These are phyloP conservation scores for Drosophila mettleri DNA, from an alignment of 2,888 invertebrate species.

Conservation along the genomic window DNA sequence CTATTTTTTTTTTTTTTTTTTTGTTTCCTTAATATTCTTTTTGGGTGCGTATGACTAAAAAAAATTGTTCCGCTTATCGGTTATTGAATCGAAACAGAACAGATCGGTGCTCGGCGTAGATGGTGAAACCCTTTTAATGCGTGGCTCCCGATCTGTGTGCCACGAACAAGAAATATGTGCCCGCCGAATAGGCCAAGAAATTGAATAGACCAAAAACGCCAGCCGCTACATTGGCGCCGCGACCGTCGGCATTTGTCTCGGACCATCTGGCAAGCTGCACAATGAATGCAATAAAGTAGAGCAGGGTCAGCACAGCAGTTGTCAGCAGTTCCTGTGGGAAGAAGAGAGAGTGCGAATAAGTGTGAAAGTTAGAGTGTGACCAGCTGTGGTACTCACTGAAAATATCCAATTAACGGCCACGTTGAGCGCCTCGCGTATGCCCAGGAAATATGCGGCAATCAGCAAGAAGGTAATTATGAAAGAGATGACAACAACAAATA, in stretches of 20 bases:
- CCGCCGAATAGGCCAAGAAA: constrained; percentile 91
- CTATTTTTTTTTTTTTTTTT: not conserved
- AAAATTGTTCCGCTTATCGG: constrained; percentile 15
- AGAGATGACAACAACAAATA: constrained; percentile 92
- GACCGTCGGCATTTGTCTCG: constrained; percentile 67
- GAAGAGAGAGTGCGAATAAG: not conserved
- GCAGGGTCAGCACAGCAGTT: constrained; percentile 88
- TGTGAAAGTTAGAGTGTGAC: not conserved
- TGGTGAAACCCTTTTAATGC: constrained; percentile 51
- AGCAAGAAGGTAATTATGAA: constrained; percentile 94
- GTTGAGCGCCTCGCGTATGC: constrained; percentile 91
- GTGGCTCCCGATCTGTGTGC: constrained; percentile 88
- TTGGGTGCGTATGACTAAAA: constrained; percentile 44
- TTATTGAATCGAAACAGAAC: constrained; percentile 23
- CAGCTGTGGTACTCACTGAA: constrained; percentile 87
- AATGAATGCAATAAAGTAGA: constrained; percentile 93
- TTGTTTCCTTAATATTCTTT: too few relatives aligned
- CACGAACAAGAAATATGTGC: constrained; percentile 90
- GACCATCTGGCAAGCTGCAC: constrained; percentile 90
- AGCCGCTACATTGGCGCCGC: constrained; percentile 89
- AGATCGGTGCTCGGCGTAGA: constrained; percentile 22
- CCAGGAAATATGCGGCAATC: constrained; percentile 92
- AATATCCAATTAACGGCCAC: constrained; percentile 93
- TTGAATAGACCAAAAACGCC: constrained; percentile 95
- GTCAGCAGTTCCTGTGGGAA: constrained; percentile 91